Percentiles rank a stretch among this genome's conserved stretches.
These are phyloP conservation scores for Glareola pratincola DNA, from an alignment of 2,113 vertebrate species.

Conservation along the genomic window DNA sequence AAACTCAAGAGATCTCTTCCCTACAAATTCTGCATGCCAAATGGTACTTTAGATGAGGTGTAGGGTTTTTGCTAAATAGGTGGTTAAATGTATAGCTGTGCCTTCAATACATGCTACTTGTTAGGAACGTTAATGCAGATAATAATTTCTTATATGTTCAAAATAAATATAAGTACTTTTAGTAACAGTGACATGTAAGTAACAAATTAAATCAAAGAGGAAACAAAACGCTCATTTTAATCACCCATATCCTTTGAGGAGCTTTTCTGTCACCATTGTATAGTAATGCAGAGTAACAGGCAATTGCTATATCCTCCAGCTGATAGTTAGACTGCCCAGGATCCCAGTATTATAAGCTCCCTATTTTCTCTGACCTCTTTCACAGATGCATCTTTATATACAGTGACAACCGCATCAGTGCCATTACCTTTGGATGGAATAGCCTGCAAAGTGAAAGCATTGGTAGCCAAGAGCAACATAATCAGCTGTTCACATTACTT, in stretches of 20 bases:
- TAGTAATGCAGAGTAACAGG: background rate
- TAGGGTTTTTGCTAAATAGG: background rate
- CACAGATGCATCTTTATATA: background rate
- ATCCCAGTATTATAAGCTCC: background rate
- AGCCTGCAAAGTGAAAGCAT: background rate
- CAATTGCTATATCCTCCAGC: background rate
- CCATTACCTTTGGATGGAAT: background rate
- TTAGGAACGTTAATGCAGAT: background rate
- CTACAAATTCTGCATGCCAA: background rate
- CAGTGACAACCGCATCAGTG: background rate
- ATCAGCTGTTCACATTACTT: background rate
- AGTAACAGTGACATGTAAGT: background rate
- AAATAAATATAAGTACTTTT: background rate
- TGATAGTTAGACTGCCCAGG: background rate
- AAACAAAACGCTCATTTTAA: background rate
- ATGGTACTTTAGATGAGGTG: background rate
- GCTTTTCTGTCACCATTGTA: background rate
- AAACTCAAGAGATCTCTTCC: background rate
- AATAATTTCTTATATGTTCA: background rate
- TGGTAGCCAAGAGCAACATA: background rate
- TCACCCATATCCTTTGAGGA: background rate
- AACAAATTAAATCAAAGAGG: background rate
- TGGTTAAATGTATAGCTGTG: background rate
- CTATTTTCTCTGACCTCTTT: slow-evolving; percentile 3
- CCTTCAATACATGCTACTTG: background rate